Percentiles rank a stretch among this genome's conserved stretches.
phyloP scores from a whole-genome alignment of 2,797 vertebrate species.

The Sternarchorhynchus goeldii region DNA sequence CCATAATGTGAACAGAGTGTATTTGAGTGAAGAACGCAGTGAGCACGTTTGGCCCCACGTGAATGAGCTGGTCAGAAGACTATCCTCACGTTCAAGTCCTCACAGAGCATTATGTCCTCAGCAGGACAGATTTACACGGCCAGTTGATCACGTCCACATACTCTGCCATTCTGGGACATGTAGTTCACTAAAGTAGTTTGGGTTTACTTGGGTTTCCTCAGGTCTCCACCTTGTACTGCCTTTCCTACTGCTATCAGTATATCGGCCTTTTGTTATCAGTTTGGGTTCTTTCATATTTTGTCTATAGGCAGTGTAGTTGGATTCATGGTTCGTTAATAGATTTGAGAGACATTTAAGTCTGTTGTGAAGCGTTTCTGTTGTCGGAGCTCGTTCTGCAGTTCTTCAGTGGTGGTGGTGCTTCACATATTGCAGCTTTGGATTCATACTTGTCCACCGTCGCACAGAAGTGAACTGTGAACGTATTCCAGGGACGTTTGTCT shows the following conservation, averaged over 20 bases:
- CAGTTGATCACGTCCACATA: neutral
- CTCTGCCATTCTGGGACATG: neutral
- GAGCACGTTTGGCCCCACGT: neutral
- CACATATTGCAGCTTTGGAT: too few relatives aligned
- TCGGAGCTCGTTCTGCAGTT: too few relatives aligned
- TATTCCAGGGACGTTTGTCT: too few relatives aligned
- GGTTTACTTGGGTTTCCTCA: neutral
- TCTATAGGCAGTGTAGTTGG: neutral
- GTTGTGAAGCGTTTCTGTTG: too few relatives aligned
- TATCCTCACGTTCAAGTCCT: too few relatives aligned
- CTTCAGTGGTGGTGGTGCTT: too few relatives aligned
- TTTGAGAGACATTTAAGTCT: too few relatives aligned
- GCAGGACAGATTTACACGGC: neutral
- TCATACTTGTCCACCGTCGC: too few relatives aligned
- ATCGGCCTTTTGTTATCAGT: too few relatives aligned
- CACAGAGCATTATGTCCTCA: neutral
- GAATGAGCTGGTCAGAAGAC: neutral
- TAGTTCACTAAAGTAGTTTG: constrained; percentile 6
- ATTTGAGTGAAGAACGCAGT: neutral
- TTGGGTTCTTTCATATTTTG: neutral
- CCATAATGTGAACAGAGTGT: neutral
- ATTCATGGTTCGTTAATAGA: neutral
- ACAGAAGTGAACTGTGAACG: too few relatives aligned
- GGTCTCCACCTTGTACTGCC: neutral
- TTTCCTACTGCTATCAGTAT: neutral